Conservation (phyloP, 1,140 invertebrate genomes). For the Anadara kagoshimensis region DNA sequence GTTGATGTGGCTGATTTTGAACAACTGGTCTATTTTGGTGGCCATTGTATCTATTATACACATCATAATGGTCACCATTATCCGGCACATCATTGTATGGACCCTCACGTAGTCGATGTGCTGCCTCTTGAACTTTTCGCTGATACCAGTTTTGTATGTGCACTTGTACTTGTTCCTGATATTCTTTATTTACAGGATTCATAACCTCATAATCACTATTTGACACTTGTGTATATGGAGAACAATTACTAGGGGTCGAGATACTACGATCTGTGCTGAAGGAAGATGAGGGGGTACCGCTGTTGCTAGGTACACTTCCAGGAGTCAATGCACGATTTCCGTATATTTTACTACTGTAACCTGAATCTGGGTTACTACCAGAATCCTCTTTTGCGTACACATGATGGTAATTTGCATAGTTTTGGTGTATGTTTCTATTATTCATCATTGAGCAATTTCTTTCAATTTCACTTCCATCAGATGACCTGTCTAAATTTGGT, state of each 20-base stretch:
- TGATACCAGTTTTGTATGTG: conserved; percentile 66
- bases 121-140: conserved; percentile 58
- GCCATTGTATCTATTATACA: too few relatives aligned
- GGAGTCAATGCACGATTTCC: conserved; percentile 31
- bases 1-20: not conserved
- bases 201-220: conserved; percentile 45
- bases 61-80: conserved; percentile 3
- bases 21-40: too few relatives aligned
- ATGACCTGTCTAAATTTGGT: conserved; percentile 24
- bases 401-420: conserved; percentile 28
- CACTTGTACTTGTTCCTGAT: conserved; percentile 43
- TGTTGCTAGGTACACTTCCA: conserved; percentile 44
- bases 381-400: conserved; percentile 56
- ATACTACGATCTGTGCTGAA: conserved; percentile 64
- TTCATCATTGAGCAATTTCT: not conserved
- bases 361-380: conserved; percentile 71
- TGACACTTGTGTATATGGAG: conserved; percentile 49
- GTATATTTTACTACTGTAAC: conserved; percentile 67
- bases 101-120: conserved; percentile 48
- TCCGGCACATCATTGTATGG: conserved; percentile 25
- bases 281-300: conserved; percentile 64
- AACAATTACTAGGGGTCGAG: conserved; percentile 55
- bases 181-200: conserved; percentile 30
- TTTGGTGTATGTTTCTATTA: conserved; percentile 14
- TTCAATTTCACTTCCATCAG: conserved; percentile 19